Evolutionary conservation across 2,888 invertebrate species (phyloP), one percentile per base, ranked within the genome.

Genomic region (Calliopum simillimum): DNA sequence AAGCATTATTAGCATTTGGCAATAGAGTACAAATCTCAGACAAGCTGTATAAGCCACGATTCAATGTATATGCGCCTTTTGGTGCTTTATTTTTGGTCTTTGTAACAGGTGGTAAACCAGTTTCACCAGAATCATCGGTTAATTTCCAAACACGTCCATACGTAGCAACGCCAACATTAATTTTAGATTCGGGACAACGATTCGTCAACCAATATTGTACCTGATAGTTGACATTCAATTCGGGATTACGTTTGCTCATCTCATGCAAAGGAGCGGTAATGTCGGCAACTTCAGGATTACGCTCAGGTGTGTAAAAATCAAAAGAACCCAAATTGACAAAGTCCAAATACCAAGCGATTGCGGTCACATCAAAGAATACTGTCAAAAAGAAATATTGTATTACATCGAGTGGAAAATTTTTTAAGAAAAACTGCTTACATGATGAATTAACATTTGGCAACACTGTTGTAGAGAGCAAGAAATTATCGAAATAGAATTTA

Each of bases 71-170:
- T 0, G 90, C 90, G 43, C 94, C 95, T 85, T 80, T 89, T 71
- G 90, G 90, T 0, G 93, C 94, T 21, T 92, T 89, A 0, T 93
- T 93, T 62, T 92, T 91, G 0, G 91, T 87, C 12, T 86, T 84
- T 44, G 89, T 86, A 3, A 93, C 81, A 0, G 95, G 95, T 11
- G 95, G 94, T 0, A 93, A 91, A 12, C 94, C 95, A 3, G 93
- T 90, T 14, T 91, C 89, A 65, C 92, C 91, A 21, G 93, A 93
- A 44, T 94, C 93, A 0, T 88, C 86, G n/a, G 91, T 91, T 82
- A 94, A 87, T 78, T 92, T 92, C 95, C 95, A 95, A 0, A 93
- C 91, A 49, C 93, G 91, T 0, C 89, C 95, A 79, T 88, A 92
- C 0, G 93, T 89, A 0, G 94, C 89, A 58, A 95, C 89, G 4